Evolutionary conservation across 2,797 vertebrate species (phyloP).

Genomic region (Botia kubotai): DNA sequence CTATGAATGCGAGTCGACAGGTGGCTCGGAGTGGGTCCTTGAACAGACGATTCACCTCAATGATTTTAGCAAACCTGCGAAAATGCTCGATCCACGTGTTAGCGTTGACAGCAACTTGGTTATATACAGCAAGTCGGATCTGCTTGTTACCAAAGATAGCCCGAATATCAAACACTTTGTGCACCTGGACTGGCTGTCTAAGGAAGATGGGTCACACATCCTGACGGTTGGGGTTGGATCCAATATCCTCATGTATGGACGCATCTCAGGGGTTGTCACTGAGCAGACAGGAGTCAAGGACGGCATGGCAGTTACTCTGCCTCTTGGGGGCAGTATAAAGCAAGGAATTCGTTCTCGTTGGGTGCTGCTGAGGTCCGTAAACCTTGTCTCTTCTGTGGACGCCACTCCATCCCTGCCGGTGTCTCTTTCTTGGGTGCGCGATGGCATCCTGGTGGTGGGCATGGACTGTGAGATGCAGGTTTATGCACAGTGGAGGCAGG

Average conservation of each 20-base stretch:
- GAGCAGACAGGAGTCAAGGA: conserved; percentile 93
- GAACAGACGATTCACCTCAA: conserved; percentile 97
- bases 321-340: conserved; percentile 97
- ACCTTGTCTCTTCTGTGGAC: conserved; percentile 93
- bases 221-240: conserved; percentile 96
- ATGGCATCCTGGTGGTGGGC: conserved; percentile 95
- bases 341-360: conserved; percentile 96
- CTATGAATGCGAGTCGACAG: conserved; percentile 98
- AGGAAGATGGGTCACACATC: conserved; percentile 98
- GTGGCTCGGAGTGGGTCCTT: conserved; percentile 97
- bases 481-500: conserved; percentile 97
- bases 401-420: conserved; percentile 95
- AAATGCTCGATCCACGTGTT: conserved; percentile 90
- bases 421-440: conserved; percentile 96
- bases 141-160: conserved; percentile 89
- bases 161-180: conserved; percentile 97
- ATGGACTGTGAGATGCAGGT: conserved; percentile 99
- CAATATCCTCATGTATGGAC: conserved; percentile 97
- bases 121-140: conserved; percentile 95
- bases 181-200: conserved; percentile 98
- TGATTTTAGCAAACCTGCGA: conserved; percentile 87
- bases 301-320: conserved; percentile 93
- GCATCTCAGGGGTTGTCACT: conserved; percentile 93
- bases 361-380: conserved; percentile 92
- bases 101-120: conserved; percentile 98